A percentile compares a stretch with the other conserved stretches of the same genome.
phyloP scores from a whole-genome alignment of 2,797 vertebrate species.

The Nyctibius grandis region DNA sequence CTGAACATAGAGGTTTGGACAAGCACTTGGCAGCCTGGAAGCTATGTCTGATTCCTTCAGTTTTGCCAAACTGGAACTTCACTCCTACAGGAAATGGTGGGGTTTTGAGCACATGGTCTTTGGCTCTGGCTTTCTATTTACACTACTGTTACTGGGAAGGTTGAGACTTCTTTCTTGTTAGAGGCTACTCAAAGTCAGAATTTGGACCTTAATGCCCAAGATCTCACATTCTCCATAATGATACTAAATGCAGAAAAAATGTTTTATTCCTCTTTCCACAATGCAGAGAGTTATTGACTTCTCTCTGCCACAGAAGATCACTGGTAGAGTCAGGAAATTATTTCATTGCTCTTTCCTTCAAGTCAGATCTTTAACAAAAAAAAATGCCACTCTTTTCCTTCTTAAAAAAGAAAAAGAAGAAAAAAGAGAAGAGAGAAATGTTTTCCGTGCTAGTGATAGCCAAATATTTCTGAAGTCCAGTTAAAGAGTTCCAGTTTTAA shows the following conservation, averaged over 20 bases:
- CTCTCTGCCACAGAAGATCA: neutral
- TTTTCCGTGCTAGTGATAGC: neutral
- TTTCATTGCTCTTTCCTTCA: neutral
- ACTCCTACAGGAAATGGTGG: neutral
- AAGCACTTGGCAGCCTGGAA: neutral
- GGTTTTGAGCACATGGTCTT: neutral
- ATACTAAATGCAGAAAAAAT: neutral
- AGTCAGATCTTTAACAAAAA: rapidly evolving
- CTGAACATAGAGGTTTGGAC: neutral
- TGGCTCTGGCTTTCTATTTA: neutral
- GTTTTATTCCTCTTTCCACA: neutral
- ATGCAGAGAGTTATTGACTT: neutral
- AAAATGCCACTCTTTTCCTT: neutral
- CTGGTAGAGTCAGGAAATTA: neutral
- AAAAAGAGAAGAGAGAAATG: neutral
- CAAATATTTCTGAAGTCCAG: neutral
- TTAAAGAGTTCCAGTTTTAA: neutral
- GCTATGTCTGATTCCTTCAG: neutral
- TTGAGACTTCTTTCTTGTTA: neutral
- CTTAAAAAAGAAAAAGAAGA: neutral
- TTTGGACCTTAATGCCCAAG: neutral
- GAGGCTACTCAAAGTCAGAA: neutral
- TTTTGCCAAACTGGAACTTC: neutral
- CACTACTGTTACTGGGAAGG: neutral
- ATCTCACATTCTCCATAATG: neutral